These are phyloP conservation scores for Acomys russatus DNA, from an alignment of 2,797 vertebrate genomes.

Conservation along the genomic window DNA sequence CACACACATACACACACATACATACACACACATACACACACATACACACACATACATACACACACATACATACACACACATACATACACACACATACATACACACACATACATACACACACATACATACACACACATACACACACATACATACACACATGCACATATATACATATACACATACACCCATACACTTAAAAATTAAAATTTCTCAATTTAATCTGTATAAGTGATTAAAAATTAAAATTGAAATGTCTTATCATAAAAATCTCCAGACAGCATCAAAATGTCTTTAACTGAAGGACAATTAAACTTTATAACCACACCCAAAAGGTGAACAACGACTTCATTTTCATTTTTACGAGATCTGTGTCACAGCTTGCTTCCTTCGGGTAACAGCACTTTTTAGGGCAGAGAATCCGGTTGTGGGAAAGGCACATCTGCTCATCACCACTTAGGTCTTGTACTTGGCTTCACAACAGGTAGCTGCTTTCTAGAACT, in stretches of 20 bases:
- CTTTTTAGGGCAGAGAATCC: background rate
- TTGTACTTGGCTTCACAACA: background rate
- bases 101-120: background rate
- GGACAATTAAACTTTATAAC: slow-evolving; percentile 42
- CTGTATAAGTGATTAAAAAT: background rate
- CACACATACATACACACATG: background rate
- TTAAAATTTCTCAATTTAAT: slow-evolving; percentile 35
- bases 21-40: too few relatives aligned
- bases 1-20: background rate
- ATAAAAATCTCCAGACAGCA: slow-evolving; percentile 55
- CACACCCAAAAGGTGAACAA: slow-evolving; percentile 10
- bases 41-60: too few relatives aligned
- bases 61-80: background rate
- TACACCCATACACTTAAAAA: background rate
- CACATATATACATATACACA: background rate
- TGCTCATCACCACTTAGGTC: background rate
- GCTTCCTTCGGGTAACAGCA: background rate
- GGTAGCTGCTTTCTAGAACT: background rate
- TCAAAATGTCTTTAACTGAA: background rate
- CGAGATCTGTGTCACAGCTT: background rate
- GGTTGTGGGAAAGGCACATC: background rate
- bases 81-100: background rate
- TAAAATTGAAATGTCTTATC: slow-evolving; percentile 63
- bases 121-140: too few relatives aligned
- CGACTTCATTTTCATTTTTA: slow-evolving; percentile 30